These are phyloP conservation scores for Venustoraphidia nigricollis DNA, from an alignment of 2,888 invertebrate genomes.

Conservation along the genomic window DNA sequence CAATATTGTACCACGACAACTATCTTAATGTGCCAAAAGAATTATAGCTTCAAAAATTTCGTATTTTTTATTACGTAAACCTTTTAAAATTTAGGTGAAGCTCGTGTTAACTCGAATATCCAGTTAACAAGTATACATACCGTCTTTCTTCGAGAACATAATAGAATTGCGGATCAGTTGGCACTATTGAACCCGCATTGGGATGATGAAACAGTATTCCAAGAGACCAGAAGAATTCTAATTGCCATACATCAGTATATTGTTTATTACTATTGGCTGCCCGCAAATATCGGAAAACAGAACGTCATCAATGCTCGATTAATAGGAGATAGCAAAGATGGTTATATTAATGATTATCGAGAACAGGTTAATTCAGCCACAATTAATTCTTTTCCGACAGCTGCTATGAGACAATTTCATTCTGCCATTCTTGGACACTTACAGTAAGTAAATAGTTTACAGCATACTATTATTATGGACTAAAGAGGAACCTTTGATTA, in stretches of 20 bases:
- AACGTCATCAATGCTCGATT: no score
- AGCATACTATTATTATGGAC: no score
- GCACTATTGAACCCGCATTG: slow-evolving; percentile 54
- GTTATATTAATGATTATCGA: slow-evolving; percentile 52
- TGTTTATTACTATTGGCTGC: slow-evolving; percentile 62
- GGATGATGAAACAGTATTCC: slow-evolving; percentile 56
- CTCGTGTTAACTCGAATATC: slow-evolving; percentile 53
- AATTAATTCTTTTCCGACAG: slow-evolving; percentile 53
- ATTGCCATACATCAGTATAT: slow-evolving; percentile 57
- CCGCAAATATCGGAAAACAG: slow-evolving; percentile 44
- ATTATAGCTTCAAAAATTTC: no score
- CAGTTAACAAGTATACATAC: slow-evolving; percentile 54
- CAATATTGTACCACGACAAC: no score
- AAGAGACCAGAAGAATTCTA: slow-evolving; percentile 53
- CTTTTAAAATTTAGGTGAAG: slow-evolving; percentile 36
- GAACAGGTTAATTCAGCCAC: slow-evolving; percentile 45
- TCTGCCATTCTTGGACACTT: slow-evolving; percentile 50
- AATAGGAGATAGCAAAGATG: slow-evolving; percentile 29
- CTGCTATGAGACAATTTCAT: slow-evolving; percentile 61
- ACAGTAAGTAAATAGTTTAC: slow-evolving; percentile 51
- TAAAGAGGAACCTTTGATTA: no score
- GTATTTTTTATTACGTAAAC: neutral
- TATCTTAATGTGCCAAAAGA: no score
- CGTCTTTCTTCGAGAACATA: slow-evolving; percentile 56
- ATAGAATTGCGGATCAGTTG: slow-evolving; percentile 47